Percentiles rank a stretch among this genome's conserved stretches.
These are phyloP conservation scores for Seriola aureovittata DNA, from an alignment of 2,113 vertebrate genomes.

Conservation along the genomic window DNA sequence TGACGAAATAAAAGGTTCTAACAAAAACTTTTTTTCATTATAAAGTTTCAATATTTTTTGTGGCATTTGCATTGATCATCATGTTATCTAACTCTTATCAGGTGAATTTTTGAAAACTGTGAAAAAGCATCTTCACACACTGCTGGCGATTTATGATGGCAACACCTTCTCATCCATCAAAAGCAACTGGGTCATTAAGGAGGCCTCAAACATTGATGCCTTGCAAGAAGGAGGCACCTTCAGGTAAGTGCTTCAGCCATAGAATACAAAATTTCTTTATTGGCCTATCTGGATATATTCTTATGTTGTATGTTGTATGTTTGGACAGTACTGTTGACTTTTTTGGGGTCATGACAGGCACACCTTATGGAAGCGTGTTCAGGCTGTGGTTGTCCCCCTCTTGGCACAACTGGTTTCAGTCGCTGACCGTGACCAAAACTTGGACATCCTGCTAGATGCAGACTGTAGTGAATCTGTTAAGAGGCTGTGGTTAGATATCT, in stretches of 20 bases:
- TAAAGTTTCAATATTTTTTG: neutral
- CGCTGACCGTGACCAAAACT: conserved; percentile 91
- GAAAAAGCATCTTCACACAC: conserved; percentile 85
- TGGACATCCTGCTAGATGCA: conserved; percentile 87
- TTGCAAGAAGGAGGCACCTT: conserved; percentile 98
- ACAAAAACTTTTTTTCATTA: neutral
- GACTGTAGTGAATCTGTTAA: conserved; percentile 78
- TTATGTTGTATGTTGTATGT: neutral
- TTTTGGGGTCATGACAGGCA: conserved; percentile 80
- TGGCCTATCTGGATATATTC: neutral
- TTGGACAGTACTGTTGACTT: neutral
- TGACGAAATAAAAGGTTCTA: conserved; percentile 79
- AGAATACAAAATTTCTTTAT: neutral
- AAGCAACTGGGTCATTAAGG: conserved; percentile 90
- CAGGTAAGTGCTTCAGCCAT: conserved; percentile 82
- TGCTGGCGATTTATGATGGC: conserved; percentile 87
- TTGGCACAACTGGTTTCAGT: conserved; percentile 90
- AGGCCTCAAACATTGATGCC: conserved; percentile 90
- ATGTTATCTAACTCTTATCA: conserved; percentile 66
- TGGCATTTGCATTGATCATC: neutral
- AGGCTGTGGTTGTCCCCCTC: conserved; percentile 87
- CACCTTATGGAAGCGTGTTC: conserved; percentile 93
- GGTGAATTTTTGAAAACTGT: conserved; percentile 86
- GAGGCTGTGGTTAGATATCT: conserved; percentile 93
- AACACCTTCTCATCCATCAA: conserved; percentile 70